Conservation (phyloP, 2,888 invertebrate genomes). For the Sepioteuthis lessoniana region DNA sequence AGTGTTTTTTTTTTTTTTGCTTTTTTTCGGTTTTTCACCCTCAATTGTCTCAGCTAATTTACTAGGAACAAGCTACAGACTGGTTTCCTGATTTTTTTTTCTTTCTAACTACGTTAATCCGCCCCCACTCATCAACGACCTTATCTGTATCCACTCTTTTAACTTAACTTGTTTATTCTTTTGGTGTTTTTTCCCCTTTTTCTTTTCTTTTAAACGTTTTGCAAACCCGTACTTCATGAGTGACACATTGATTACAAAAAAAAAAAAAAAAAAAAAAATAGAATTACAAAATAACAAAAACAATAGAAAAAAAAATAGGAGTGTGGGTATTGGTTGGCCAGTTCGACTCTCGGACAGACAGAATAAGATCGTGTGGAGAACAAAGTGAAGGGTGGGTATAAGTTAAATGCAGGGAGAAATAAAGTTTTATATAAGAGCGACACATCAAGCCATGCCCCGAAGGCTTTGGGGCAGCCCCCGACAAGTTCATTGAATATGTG, state of each 20-base stretch:
- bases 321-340: neutral
- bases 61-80: neutral
- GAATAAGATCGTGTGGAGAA: neutral
- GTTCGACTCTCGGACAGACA: neutral
- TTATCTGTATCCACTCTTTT: neutral
- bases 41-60: neutral
- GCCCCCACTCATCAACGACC: neutral
- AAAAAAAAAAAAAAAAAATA: neutral
- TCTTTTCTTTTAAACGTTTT: neutral
- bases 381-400: neutral
- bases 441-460: neutral
- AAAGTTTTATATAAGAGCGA: neutral
- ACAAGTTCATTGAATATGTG: constrained; percentile 33
- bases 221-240: neutral
- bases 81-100: neutral
- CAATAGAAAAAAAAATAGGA: too few relatives aligned
- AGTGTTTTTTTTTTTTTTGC: too few relatives aligned
- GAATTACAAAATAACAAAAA: neutral
- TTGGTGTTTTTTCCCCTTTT: neutral
- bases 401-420: neutral
- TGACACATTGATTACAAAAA: constrained; percentile 16
- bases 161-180: neutral
- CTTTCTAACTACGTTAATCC: neutral
- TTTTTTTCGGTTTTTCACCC: neutral
- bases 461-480: neutral